Percentiles rank a stretch among this genome's conserved stretches.
Conservation (phyloP, 2,797 vertebrate genomes). For the Chrysocyon brachyurus region DNA sequence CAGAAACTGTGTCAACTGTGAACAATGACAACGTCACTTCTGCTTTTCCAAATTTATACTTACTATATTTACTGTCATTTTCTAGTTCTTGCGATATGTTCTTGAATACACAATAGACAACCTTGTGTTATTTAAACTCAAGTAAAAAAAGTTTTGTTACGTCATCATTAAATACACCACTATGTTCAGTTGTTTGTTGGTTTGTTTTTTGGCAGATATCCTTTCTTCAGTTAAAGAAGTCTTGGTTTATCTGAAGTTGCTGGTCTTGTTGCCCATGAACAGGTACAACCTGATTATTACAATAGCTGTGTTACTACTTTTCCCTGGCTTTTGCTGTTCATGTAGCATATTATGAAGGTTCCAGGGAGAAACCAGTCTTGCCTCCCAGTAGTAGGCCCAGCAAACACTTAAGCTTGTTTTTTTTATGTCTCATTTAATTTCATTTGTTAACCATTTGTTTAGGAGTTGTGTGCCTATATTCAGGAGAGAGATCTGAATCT, state of each 20-base stretch:
- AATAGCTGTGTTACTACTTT: not conserved
- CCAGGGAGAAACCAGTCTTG: not conserved
- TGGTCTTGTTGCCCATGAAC: rapidly evolving
- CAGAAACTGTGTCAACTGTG: not conserved
- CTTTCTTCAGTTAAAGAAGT: not conserved
- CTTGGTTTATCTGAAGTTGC: not conserved
- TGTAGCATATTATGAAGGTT: not conserved
- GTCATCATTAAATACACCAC: not conserved
- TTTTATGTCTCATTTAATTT: no score
- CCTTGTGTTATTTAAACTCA: no score
- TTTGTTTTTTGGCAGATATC: not conserved
- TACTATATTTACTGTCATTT: no score
- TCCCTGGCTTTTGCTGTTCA: not conserved
- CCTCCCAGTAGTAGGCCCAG: not conserved
- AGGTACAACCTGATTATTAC: not conserved
- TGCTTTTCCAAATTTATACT: not conserved
- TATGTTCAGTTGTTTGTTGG: not conserved
- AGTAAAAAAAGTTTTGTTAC: no score
- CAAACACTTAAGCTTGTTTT: not conserved
- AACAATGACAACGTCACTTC: not conserved
- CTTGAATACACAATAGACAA: not conserved
- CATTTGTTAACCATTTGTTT: no score
- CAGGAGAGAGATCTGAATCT: not conserved
- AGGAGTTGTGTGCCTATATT: no score
- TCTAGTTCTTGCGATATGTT: not conserved